Percentiles rank a stretch among this genome's conserved stretches.
Conservation (phyloP, 2,888 invertebrate species). For the Kuschelorhynchus macadamiae region DNA sequence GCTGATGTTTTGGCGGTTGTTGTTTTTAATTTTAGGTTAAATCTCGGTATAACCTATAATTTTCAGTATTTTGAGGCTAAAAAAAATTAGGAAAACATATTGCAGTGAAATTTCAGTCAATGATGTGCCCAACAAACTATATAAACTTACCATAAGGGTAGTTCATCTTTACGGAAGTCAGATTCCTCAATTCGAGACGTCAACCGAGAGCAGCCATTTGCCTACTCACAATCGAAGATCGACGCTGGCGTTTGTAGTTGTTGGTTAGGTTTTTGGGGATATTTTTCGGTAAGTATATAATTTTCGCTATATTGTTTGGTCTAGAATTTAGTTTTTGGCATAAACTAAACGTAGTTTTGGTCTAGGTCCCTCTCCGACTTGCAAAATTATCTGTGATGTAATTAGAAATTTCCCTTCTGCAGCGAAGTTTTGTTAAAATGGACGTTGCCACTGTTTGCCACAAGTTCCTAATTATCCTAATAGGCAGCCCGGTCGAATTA, state of each 20-base stretch:
- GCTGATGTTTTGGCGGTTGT: conserved; percentile 64
- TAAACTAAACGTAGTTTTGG: conserved; percentile 24
- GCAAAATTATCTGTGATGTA: conserved; percentile 61
- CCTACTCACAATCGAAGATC: conserved; percentile 62
- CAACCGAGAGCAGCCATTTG: conserved; percentile 63
- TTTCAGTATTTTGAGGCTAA: conserved; percentile 33
- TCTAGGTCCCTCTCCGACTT: conserved; percentile 22
- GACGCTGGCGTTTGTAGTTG: conserved; percentile 66
- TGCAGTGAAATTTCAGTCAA: conserved; percentile 4
- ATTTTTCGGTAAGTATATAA: conserved; percentile 61
- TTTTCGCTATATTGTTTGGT: conserved; percentile 35
- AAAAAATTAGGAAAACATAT: conserved; percentile 33
- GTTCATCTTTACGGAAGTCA: conserved; percentile 28
- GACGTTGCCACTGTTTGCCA: conserved; percentile 29
- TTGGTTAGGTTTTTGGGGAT: conserved; percentile 66
- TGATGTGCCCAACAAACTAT: not conserved
- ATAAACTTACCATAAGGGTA: conserved; percentile 39
- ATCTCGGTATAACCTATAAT: conserved; percentile 67
- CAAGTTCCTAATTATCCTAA: conserved; percentile 3
- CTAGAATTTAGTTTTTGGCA: not conserved
- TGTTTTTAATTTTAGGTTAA: conserved; percentile 63
- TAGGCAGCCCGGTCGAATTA: conserved; percentile 2
- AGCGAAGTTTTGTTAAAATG: conserved; percentile 37
- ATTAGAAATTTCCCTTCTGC: conserved; percentile 62
- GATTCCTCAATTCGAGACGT: conserved; percentile 40